These are phyloP conservation scores for Gymnothorax javanicus DNA, from an alignment of 2,797 vertebrate genomes.

Conservation along the genomic window DNA sequence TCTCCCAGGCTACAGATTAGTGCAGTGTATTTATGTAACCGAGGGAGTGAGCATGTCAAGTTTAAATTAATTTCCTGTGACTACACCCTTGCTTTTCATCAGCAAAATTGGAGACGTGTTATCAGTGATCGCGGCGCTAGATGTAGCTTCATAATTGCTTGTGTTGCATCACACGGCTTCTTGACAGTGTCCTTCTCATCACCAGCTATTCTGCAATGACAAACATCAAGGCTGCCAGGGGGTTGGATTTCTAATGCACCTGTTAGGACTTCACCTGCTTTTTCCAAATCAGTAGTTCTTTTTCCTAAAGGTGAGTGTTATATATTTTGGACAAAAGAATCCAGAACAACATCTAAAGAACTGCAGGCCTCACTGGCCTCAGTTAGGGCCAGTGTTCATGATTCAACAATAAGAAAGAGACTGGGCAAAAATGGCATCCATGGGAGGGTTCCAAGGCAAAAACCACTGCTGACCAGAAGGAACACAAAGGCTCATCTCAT, in stretches of 20 bases:
- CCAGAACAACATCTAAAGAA: no score
- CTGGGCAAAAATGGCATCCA: no score
- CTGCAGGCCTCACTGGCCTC: no score
- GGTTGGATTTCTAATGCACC: neutral
- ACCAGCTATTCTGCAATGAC: neutral
- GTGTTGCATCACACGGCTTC: no score
- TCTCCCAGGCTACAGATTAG: neutral
- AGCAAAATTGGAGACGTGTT: neutral
- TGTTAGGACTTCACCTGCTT: neutral
- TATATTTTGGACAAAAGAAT: no score
- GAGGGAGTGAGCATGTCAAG: neutral
- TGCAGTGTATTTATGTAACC: neutral
- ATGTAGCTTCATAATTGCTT: neutral
- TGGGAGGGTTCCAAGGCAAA: no score
- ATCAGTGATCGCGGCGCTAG: neutral
- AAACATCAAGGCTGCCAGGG: neutral
- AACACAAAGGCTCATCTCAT: no score
- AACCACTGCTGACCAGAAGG: no score
- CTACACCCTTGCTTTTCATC: no score
- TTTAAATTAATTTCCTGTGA: neutral
- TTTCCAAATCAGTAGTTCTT: neutral
- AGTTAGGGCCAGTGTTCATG: no score
- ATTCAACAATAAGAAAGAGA: no score
- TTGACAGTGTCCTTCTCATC: neutral
- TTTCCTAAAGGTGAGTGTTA: no score